phyloP scores from a whole-genome alignment of 2,888 invertebrate species.

The Drosophila pseudotakahashii region DNA sequence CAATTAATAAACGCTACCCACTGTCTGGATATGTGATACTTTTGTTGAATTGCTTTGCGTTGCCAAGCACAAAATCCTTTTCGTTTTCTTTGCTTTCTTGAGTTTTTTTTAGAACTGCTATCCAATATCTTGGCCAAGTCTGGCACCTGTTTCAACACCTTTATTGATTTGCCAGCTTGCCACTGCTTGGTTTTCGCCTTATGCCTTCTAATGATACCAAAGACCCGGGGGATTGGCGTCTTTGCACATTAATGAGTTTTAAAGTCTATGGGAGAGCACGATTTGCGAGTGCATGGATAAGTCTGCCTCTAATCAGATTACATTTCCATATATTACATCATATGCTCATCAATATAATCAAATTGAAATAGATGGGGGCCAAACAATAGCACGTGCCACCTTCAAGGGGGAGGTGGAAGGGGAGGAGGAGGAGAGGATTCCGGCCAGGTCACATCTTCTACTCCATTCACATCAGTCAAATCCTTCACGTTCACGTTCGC shows the following conservation, averaged over 20 bases:
- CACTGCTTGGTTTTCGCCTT: background rate
- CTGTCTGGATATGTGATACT: conserved; percentile 28
- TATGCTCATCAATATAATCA: conserved; percentile 51
- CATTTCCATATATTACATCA: conserved; percentile 59
- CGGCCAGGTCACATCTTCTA: conserved; percentile 45
- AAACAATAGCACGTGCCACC: conserved; percentile 48
- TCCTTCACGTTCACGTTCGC: conserved; percentile 46
- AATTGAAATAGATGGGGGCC: conserved; percentile 51
- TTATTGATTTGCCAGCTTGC: conserved; percentile 38
- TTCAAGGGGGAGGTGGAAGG: background rate
- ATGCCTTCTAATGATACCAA: conserved; percentile 20
- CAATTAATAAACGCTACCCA: conserved; percentile 26
- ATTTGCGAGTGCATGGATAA: background rate
- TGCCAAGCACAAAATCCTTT: conserved; percentile 29
- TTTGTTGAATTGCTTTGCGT: conserved; percentile 15
- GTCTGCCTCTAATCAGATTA: conserved; percentile 54
- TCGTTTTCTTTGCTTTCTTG: background rate
- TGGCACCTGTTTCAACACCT: conserved; percentile 28
- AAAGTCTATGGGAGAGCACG: conserved; percentile 40
- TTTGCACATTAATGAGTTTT: conserved; percentile 66
- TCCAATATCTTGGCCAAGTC: conserved; percentile 16
- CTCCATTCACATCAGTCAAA: conserved; percentile 50
- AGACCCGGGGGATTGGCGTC: conserved; percentile 16
- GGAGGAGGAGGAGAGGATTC: background rate
- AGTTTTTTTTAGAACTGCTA: conserved; percentile 29